A percentile compares a stretch with the other conserved stretches of the same genome.
Conservation (phyloP, 2,113 vertebrate genomes). For the Micromys minutus region DNA sequence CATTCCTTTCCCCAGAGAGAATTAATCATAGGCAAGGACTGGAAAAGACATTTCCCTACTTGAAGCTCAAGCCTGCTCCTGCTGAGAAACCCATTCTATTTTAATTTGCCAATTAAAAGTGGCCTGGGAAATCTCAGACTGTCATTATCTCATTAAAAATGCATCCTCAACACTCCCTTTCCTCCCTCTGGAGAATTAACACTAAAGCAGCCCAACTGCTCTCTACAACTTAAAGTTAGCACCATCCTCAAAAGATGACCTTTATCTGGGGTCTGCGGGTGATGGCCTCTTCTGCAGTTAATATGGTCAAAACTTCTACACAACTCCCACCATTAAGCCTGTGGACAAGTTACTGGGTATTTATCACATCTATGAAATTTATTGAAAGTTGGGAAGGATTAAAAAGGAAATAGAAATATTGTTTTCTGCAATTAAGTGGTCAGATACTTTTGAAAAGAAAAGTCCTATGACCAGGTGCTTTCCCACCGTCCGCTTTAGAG, state of each 20-base stretch:
- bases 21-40: conserved; percentile 67
- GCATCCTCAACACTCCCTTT: conserved; percentile 40
- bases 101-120: conserved; percentile 75
- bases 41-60: conserved; percentile 52
- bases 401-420: neutral
- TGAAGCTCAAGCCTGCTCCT: conserved; percentile 23
- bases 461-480: neutral
- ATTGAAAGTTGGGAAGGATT: conserved; percentile 10
- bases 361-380: conserved; percentile 12
- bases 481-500: neutral
- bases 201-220: neutral
- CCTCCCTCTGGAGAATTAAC: conserved; percentile 38
- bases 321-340: neutral
- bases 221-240: conserved; percentile 29
- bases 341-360: neutral
- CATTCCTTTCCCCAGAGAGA: conserved; percentile 56
- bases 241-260: conserved; percentile 19
- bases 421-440: conserved; percentile 26
- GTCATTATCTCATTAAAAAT: conserved; percentile 74
- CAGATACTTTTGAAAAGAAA: neutral
- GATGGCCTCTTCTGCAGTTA: neutral
- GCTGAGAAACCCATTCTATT: conserved; percentile 65
- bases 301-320: neutral
- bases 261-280: neutral
- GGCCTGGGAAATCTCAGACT: conserved; percentile 67